Evolutionary conservation across 2,888 invertebrate genomes (phyloP), one percentile per base, ranked within the genome.

Genomic region (Hartigia nigra): DNA sequence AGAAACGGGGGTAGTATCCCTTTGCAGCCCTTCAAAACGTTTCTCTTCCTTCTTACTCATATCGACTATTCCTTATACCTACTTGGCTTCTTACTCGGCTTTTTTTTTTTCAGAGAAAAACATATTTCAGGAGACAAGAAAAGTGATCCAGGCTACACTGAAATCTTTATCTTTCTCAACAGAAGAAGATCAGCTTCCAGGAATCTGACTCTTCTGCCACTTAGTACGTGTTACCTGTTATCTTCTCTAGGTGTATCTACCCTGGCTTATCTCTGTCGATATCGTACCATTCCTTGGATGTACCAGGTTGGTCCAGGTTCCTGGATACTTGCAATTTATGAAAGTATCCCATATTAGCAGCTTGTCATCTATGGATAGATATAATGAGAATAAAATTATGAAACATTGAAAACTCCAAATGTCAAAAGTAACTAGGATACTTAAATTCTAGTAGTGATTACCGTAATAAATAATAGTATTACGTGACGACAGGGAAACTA

Each of bases 121-220:
- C n/a, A 55, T 55, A 55, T 55, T 55, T 1, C 9, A 2, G 55
- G 55, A 23, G 23, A 55, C 23, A 55, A 23, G 23, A 55, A 55
- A 55, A 55, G 55, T 55, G 55, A 75, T 77, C 76, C 79, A 81
- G 79, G 74, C 76, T 76, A 74, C 79, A 76, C 69, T 78, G 70
- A 78, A 78, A 80, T 80, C 77, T 80, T 80, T 82, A 79, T 80
- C 77, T 78, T 78, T 75, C 76, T 39, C 76, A 36, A 23, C 36
- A 34, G 34, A 75, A 35, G 75, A 37, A 72, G 12, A 3, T 34
- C 72, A 23, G 72, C 12, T 31, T 72, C 72, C 72, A 72, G 72
- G 72, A 72, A 72, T 72, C 32, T 32, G 32, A 32, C 23, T 55
- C 55, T 55, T 23, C 55, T 9, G 55, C 9, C 55, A 55, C 55